phyloP scores from a whole-genome alignment of 2,113 vertebrate species.

The Platysternon megacephalum region DNA sequence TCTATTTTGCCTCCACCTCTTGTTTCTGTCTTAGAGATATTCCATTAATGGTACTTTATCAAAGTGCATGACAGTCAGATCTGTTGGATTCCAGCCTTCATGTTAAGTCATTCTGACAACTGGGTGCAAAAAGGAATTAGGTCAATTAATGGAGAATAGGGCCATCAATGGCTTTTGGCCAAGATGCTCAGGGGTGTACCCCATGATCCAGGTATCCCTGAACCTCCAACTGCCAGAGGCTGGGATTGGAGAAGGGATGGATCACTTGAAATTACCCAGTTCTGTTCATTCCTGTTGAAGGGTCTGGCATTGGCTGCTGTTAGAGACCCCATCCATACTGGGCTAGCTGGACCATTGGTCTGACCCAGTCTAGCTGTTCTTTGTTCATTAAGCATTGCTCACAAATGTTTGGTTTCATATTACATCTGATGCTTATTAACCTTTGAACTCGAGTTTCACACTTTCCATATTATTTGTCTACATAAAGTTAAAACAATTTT shows the following conservation, averaged over 20 bases:
- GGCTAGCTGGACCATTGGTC: not conserved
- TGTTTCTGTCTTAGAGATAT: not conserved
- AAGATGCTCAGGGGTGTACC: not conserved
- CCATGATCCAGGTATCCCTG: not conserved
- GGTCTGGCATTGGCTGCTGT: not conserved
- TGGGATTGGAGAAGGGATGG: not conserved
- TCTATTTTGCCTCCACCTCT: not conserved
- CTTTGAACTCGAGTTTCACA: not conserved
- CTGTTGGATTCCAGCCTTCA: not conserved
- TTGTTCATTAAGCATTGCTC: not conserved
- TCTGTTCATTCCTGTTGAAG: too few relatives aligned
- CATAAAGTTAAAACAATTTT: not conserved
- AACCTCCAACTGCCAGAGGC: not conserved
- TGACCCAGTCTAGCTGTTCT: not conserved
- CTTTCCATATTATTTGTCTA: not conserved
- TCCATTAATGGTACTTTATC: rapidly evolving
- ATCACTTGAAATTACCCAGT: not conserved
- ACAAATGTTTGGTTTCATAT: not conserved
- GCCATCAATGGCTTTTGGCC: not conserved
- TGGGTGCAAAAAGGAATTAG: not conserved
- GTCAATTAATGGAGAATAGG: not conserved
- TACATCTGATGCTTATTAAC: rapidly evolving
- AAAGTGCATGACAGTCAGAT: not conserved
- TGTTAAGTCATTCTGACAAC: not conserved
- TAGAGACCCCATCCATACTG: not conserved